phyloP scores from a whole-genome alignment of 1,140 invertebrate genomes.

The Pseudoatta argentina region DNA sequence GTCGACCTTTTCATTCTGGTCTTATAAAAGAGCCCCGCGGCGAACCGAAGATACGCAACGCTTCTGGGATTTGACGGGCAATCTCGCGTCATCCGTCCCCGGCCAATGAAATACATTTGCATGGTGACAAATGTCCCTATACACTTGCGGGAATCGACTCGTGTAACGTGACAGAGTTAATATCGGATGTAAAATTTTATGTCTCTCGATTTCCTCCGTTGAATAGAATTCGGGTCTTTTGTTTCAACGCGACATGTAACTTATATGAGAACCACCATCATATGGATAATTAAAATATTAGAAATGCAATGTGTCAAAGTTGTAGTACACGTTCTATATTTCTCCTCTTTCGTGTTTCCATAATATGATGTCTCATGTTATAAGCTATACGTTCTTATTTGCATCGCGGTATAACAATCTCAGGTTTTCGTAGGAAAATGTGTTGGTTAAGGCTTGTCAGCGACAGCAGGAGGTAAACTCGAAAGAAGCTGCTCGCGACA shows the following conservation, averaged over 20 bases:
- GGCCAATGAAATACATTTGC: conserved; percentile 19
- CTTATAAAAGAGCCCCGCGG: conserved; percentile 38
- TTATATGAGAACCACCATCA: background rate
- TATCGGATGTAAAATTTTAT: conserved; percentile 14
- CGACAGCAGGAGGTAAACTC: conserved; percentile 67
- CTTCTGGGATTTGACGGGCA: conserved; percentile 46
- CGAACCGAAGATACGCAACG: conserved; percentile 39
- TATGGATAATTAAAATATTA: conserved; percentile 18
- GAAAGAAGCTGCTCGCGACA: conserved; percentile 49
- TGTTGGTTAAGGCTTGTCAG: conserved; percentile 35
- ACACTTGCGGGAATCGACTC: conserved; percentile 13
- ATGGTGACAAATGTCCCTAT: conserved; percentile 37
- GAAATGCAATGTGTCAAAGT: background rate
- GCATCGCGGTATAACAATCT: background rate
- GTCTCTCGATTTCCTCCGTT: background rate
- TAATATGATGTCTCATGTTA: background rate
- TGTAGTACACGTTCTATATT: background rate
- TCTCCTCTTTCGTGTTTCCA: background rate
- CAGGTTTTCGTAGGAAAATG: conserved; percentile 34
- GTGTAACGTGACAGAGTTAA: conserved; percentile 11
- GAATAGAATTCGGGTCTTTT: background rate
- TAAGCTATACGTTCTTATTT: background rate
- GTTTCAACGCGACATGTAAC: background rate
- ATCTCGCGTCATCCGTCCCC: conserved; percentile 42
- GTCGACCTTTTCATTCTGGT: conserved; percentile 39